Evolutionary conservation across 2,797 vertebrate species (phyloP).

Genomic region (Oryzias sinensis): DNA sequence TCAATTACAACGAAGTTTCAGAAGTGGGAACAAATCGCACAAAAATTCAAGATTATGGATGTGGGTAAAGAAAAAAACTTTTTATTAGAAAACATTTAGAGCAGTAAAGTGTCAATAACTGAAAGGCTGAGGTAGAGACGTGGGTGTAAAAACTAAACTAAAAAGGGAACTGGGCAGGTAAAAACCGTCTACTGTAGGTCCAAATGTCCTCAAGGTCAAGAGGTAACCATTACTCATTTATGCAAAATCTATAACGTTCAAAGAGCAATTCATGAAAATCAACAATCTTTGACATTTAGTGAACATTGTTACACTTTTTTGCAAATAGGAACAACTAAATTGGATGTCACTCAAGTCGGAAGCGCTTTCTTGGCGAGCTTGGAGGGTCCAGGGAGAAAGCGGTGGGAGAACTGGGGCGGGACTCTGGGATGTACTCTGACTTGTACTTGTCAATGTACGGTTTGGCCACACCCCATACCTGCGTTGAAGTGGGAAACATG

Average conservation of each 20-base stretch:
- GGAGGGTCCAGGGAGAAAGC: slow-evolving; percentile 88
- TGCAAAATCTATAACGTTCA: too few species aligned
- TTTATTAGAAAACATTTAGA: neutral
- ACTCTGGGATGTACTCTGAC: slow-evolving; percentile 90
- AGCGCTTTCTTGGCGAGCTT: slow-evolving; percentile 75
- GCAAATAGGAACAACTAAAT: neutral
- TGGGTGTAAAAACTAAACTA: slow-evolving; percentile 37
- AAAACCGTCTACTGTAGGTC: slow-evolving; percentile 30
- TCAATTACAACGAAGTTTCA: too few species aligned
- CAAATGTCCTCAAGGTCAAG: slow-evolving; percentile 3
- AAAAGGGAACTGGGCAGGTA: slow-evolving; percentile 32
- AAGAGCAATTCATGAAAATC: too few species aligned
- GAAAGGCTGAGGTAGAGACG: slow-evolving; percentile 50
- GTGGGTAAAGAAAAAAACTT: too few species aligned
- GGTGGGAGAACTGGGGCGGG: slow-evolving; percentile 89
- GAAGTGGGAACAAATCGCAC: neutral
- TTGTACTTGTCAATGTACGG: slow-evolving; percentile 97
- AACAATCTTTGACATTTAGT: neutral
- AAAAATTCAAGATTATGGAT: neutral
- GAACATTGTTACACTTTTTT: slow-evolving; percentile 7
- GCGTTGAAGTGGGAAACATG: slow-evolving; percentile 21
- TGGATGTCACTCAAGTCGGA: slow-evolving; percentile 73
- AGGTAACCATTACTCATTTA: too few species aligned
- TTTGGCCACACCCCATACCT: slow-evolving; percentile 92
- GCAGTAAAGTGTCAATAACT: neutral